Conservation (phyloP, 2,797 vertebrate genomes). For the Oryzias dopingdopingensis region DNA sequence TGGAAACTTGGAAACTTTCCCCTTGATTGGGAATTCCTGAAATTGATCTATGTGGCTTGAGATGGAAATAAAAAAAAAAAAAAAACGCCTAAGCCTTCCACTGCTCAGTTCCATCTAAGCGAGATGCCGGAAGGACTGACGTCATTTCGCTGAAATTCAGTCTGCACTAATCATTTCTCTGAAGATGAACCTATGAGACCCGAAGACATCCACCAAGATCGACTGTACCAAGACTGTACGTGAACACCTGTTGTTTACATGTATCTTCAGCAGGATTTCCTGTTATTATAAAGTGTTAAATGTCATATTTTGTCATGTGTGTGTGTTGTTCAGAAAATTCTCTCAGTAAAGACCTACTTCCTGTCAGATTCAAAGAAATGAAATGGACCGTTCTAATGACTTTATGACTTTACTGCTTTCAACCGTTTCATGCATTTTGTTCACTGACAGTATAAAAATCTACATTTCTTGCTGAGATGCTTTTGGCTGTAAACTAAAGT, state of each 20-base stretch:
- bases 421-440: neutral
- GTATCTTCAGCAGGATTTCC: slow-evolving; percentile 77
- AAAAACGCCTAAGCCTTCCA: slow-evolving; percentile 38
- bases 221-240: slow-evolving; percentile 21
- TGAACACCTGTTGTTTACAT: slow-evolving; percentile 51
- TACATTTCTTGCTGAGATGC: neutral
- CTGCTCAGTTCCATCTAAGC: slow-evolving; percentile 52
- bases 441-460: neutral
- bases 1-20: slow-evolving; percentile 41
- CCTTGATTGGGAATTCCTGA: slow-evolving; percentile 51
- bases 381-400: slow-evolving; percentile 40
- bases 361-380: slow-evolving; percentile 46
- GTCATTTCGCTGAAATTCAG: slow-evolving; percentile 70
- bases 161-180: slow-evolving; percentile 57
- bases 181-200: slow-evolving; percentile 51
- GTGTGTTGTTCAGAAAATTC: slow-evolving; percentile 44
- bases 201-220: slow-evolving; percentile 36
- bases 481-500: too few relatives aligned
- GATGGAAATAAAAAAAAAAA: slow-evolving; percentile 27
- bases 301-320: slow-evolving; percentile 63
- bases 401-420: slow-evolving; percentile 3
- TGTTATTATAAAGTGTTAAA: slow-evolving; percentile 76
- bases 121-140: slow-evolving; percentile 52
- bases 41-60: slow-evolving; percentile 34
- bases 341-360: slow-evolving; percentile 56